Evolutionary conservation across 2,888 invertebrate genomes (phyloP).

Genomic region (Clusia tigrina): DNA sequence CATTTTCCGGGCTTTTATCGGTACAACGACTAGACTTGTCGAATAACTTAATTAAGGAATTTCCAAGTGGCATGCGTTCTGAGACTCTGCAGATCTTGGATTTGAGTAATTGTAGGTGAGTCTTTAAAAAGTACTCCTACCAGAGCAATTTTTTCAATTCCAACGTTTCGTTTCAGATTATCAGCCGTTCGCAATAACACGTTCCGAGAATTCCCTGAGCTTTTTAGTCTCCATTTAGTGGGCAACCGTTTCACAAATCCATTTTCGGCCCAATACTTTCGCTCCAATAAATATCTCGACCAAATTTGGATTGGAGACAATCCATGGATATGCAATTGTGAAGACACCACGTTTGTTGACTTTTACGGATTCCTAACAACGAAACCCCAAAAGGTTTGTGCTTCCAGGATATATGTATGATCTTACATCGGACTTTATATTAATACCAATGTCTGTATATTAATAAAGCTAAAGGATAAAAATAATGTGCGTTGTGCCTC

Average conservation of each 20-base stretch:
- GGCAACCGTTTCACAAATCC: constrained; percentile 76
- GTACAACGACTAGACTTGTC: constrained; percentile 72
- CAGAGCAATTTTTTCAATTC: not conserved
- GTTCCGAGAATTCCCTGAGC: constrained; percentile 70
- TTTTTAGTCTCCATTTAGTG: constrained; percentile 71
- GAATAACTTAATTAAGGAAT: constrained; percentile 71
- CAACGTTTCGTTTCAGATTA: constrained; percentile 67
- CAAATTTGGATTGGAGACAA: constrained; percentile 74
- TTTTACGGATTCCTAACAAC: constrained; percentile 71
- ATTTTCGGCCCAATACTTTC: constrained; percentile 70
- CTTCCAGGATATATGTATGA: no score
- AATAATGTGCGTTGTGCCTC: constrained; percentile 71
- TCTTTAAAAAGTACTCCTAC: not conserved
- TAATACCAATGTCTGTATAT: not conserved
- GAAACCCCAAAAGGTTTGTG: constrained; percentile 65
- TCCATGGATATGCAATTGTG: constrained; percentile 80
- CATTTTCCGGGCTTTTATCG: constrained; percentile 69
- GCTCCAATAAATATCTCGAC: constrained; percentile 68
- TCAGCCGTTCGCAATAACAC: constrained; percentile 70
- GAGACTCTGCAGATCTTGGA: constrained; percentile 70
- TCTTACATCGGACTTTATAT: not conserved
- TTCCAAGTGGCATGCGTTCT: constrained; percentile 72
- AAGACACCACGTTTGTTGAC: constrained; percentile 68
- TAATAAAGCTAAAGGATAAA: constrained; percentile 53
- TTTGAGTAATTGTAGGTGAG: constrained; percentile 61